Evolutionary conservation across 2,797 vertebrate species (phyloP).

Genomic region (Lutjanus argentimaculatus): DNA sequence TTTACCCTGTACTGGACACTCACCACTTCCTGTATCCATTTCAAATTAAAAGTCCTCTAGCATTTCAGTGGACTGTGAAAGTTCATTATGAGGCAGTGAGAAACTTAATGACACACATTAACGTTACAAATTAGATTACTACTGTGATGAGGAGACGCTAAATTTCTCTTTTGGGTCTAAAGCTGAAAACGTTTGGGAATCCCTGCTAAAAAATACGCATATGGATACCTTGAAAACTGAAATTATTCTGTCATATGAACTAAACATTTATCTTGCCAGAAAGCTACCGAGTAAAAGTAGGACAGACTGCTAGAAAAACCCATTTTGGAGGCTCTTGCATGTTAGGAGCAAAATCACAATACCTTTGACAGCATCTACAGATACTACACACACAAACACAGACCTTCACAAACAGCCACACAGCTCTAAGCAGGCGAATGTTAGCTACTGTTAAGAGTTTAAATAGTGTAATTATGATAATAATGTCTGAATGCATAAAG

Average conservation of each 20-base stretch:
- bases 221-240: not conserved
- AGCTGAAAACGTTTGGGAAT: too few relatives aligned
- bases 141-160: too few relatives aligned
- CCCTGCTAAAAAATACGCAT: slow-evolving; percentile 6
- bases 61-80: too few relatives aligned
- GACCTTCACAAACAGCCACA: not conserved
- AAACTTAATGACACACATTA: too few relatives aligned
- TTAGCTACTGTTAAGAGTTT: not conserved
- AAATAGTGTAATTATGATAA: not conserved
- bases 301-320: slow-evolving; percentile 24
- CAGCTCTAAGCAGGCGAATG: not conserved
- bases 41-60: too few relatives aligned
- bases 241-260: slow-evolving; percentile 11
- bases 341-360: slow-evolving; percentile 6
- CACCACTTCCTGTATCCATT: too few relatives aligned
- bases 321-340: slow-evolving; percentile 35
- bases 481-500: not conserved
- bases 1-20: too few relatives aligned
- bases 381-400: slow-evolving; percentile 19
- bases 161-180: too few relatives aligned
- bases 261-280: slow-evolving; percentile 7
- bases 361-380: slow-evolving; percentile 28
- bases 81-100: too few relatives aligned
- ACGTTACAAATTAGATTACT: too few relatives aligned
- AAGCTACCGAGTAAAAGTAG: slow-evolving; percentile 8